Conservation (phyloP, 1,140 invertebrate genomes). For the Drosophila melanogaster region DNA sequence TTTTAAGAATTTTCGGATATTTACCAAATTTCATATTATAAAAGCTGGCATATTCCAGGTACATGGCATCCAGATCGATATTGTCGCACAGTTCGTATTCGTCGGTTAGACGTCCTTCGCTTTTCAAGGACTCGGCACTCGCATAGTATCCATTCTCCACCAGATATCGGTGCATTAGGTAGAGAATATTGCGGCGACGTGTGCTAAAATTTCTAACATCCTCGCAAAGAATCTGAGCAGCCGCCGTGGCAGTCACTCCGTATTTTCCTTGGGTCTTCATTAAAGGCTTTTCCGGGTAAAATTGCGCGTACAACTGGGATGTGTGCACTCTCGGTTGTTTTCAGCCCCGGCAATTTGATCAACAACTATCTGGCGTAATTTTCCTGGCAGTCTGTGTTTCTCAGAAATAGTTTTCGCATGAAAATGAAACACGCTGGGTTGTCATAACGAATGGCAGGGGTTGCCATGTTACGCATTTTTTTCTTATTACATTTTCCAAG, state of each 20-base stretch:
- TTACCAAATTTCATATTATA: slow-evolving; percentile 94
- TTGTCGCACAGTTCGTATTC: slow-evolving; percentile 95
- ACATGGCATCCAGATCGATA: slow-evolving; percentile 93
- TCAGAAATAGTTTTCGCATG: neutral
- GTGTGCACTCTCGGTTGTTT: neutral
- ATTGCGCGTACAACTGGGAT: neutral
- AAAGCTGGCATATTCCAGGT: slow-evolving; percentile 95
- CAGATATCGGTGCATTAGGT: slow-evolving; percentile 91
- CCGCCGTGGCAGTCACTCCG: slow-evolving; percentile 56
- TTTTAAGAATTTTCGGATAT: slow-evolving; percentile 92
- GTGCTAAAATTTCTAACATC: slow-evolving; percentile 71
- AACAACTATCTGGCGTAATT: slow-evolving; percentile 2
- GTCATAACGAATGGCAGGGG: slow-evolving; percentile 3
- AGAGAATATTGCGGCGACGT: slow-evolving; percentile 90
- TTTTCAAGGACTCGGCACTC: slow-evolving; percentile 87
- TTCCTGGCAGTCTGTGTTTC: neutral
- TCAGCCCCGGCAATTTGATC: neutral
- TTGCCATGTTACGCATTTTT: slow-evolving; percentile 2
- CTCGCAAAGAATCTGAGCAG: slow-evolving; percentile 57
- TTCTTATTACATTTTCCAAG: neutral
- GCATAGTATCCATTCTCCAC: slow-evolving; percentile 89
- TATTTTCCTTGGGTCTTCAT: slow-evolving; percentile 72
- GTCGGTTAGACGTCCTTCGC: slow-evolving; percentile 89
- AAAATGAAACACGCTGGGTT: neutral
- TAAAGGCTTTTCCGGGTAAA: neutral